A percentile compares a stretch with the other conserved stretches of the same genome.
These are phyloP conservation scores for Meloidogyne exigua DNA, from an alignment of 1,140 invertebrate species.

Conservation along the genomic window DNA sequence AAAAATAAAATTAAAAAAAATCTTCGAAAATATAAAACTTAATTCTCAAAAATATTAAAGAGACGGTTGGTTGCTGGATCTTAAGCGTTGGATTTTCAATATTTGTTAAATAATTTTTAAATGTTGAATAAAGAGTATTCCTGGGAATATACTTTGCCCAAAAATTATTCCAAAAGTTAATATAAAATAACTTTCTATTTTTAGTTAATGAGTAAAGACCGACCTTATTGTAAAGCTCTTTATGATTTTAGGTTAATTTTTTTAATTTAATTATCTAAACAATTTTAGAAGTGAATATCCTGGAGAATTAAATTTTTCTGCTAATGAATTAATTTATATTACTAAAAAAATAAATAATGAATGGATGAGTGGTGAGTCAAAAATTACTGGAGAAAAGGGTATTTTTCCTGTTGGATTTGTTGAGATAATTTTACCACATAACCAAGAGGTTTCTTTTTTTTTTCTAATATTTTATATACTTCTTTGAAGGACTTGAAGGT, in stretches of 20 bases:
- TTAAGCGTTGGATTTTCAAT: too few relatives aligned
- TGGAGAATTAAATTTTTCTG: conserved; percentile 43
- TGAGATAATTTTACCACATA: conserved; percentile 37
- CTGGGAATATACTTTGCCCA: too few relatives aligned
- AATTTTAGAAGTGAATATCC: conserved; percentile 47
- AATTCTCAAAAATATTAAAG: too few relatives aligned
- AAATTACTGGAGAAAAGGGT: conserved; percentile 25
- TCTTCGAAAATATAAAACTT: too few relatives aligned
- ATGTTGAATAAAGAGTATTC: too few relatives aligned
- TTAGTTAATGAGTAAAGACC: background rate
- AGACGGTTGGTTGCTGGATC: too few relatives aligned
- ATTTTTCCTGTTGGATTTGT: conserved; percentile 47
- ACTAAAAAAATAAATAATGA: conserved; percentile 39
- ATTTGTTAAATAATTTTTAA: too few relatives aligned
- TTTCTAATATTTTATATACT: background rate
- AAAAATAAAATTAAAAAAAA: too few relatives aligned
- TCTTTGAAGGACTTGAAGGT: background rate
- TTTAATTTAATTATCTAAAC: background rate
- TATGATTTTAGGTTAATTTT: conserved; percentile 41
- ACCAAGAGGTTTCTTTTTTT: background rate
- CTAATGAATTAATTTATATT: conserved; percentile 45
- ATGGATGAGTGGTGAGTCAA: conserved; percentile 49
- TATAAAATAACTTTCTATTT: background rate
- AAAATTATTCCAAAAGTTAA: background rate
- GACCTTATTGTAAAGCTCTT: conserved; percentile 41